Evolutionary conservation across 2,888 invertebrate species (phyloP).

Genomic region (Hedya salicella): DNA sequence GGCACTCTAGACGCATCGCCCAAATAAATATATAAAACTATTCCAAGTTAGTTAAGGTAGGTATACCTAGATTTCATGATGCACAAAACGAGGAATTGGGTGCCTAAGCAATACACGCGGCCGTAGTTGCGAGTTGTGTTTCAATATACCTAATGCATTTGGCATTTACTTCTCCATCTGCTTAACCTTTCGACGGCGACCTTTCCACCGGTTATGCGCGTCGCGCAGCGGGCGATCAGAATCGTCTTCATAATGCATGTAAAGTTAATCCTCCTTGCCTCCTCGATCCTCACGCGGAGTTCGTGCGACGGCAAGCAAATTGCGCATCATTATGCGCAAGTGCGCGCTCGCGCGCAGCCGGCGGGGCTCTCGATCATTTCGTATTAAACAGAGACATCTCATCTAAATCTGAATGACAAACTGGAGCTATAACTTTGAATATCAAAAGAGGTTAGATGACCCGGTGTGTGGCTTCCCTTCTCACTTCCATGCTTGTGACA

Average conservation of each 20-base stretch:
- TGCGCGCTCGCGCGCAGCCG: background rate
- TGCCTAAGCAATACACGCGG: constrained; percentile 9
- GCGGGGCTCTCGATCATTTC: background rate
- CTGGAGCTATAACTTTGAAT: too few relatives aligned
- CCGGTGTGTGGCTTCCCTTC: too few relatives aligned
- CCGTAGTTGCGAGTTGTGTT: constrained; percentile 8
- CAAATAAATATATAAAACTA: background rate
- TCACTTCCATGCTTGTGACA: too few relatives aligned
- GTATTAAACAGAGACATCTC: too few relatives aligned
- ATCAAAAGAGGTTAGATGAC: too few relatives aligned
- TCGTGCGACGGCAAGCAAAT: background rate
- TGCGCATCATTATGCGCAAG: background rate
- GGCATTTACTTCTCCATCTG: constrained; percentile 16
- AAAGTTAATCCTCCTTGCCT: constrained; percentile 19
- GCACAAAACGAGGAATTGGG: too few relatives aligned
- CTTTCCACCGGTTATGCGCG: constrained; percentile 7
- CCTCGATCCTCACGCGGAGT: background rate
- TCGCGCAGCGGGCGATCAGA: constrained; percentile 2
- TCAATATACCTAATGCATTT: constrained; percentile 17
- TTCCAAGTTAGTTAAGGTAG: too few relatives aligned
- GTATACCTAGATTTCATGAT: too few relatives aligned
- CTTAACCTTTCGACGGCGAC: constrained; percentile 19
- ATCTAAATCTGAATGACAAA: too few relatives aligned
- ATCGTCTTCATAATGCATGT: constrained; percentile 6
- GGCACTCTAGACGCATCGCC: background rate